Evolutionary conservation across 1,140 invertebrate genomes (phyloP), one percentile per base, ranked within the genome.

Genomic region (Telenomus remus): DNA sequence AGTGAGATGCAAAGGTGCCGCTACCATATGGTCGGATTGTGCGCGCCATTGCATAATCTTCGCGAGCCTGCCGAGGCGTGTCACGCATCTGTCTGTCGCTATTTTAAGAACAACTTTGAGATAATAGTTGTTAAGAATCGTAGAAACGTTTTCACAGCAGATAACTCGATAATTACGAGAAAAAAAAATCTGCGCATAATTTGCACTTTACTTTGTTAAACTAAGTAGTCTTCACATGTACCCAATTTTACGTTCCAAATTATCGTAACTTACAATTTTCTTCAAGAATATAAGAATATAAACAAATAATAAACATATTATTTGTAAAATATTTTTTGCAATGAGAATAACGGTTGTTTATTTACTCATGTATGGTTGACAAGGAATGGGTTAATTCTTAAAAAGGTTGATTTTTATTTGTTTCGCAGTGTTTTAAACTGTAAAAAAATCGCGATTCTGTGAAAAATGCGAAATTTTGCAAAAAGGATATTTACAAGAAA

Each of bases 11-110:
- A 85, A 85, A 85, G 81, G 76, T 77, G 73, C 82, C 84, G 82
- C 83, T 82, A 81, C 82, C 82, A 84, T 83, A 84, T 84, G 84
- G 82, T 61, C 64, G 37, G 68, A 74, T 57, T 64, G 61, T 59
- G 53, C 48, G 57, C 48, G 48, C 60, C 68, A 80, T 85, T 85
- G 82, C 84, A 82, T 85, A 85, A 85, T 85, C 76, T 81, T 61
- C 42, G 35, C 73, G 59, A 69, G 60, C 9, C 47, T 68, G 51
- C 78, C 70, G 74, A 82, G 76, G 47, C 81, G 80, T 80, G 79
- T 84, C 84, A 84, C 81, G 79, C 84, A 86, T 84, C 84, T 86
- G 84, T 83, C 83, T 49, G 69, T 73, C 56, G 64, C 51, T 71
- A 63, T 72, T 60, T 71, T 60, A 46, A 74, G 57, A 68, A 61